A percentile compares a stretch with the other conserved stretches of the same genome.
phyloP scores from a whole-genome alignment of 2,888 invertebrate genomes.

The Leptarthrus brevirostris region DNA sequence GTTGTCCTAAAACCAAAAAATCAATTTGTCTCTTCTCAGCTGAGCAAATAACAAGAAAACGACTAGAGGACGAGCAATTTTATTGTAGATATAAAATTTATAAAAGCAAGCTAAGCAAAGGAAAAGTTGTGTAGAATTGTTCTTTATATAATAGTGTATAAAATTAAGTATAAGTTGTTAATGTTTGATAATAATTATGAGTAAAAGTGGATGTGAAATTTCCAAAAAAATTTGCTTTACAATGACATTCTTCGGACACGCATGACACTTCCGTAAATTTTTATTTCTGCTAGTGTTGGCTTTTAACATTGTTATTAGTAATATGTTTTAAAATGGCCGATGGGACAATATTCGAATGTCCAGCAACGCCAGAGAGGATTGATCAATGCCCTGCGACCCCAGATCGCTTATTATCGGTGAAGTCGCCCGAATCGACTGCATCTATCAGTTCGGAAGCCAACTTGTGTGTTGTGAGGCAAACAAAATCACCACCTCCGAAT shows the following conservation, averaged over 20 bases:
- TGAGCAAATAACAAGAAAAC: constrained; percentile 47
- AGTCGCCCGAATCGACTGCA: constrained; percentile 58
- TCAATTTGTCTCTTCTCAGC: constrained; percentile 51
- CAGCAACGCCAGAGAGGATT: constrained; percentile 55
- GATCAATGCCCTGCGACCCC: constrained; percentile 56
- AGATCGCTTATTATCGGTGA: constrained; percentile 52
- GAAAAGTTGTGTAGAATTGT: neutral
- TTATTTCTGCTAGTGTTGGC: constrained; percentile 13
- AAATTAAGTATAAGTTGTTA: neutral
- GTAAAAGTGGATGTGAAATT: neutral
- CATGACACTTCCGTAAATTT: constrained; percentile 44
- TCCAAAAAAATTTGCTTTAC: neutral
- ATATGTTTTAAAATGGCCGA: constrained; percentile 49
- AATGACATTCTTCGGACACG: constrained; percentile 43
- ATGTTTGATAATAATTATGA: neutral
- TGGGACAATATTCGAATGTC: constrained; percentile 51
- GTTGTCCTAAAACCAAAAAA: constrained; percentile 46
- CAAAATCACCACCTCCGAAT: constrained; percentile 81
- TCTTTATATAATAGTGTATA: neutral
- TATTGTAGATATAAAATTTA: neutral
- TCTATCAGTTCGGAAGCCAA: constrained; percentile 68
- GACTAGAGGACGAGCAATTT: neutral
- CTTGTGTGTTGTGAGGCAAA: constrained; percentile 69
- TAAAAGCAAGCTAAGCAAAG: neutral
- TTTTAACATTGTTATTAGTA: constrained; percentile 2